Evolutionary conservation across 2,888 invertebrate genomes (phyloP).

Genomic region (Colletes collaris): DNA sequence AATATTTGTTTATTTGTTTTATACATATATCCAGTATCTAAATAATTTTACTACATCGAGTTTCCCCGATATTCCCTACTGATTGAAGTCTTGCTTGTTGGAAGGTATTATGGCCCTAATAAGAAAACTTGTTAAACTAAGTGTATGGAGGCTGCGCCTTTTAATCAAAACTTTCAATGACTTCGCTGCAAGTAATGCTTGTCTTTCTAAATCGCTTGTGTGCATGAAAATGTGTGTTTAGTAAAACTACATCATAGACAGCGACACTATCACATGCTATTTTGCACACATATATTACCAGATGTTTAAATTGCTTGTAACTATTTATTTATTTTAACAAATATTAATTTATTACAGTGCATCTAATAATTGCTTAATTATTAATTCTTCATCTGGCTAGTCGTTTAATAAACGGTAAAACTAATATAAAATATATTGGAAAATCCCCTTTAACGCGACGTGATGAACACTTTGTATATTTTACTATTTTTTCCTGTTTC

Average conservation of each 20-base stretch:
- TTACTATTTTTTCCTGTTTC: background rate
- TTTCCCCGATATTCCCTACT: background rate
- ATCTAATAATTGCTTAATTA: no score
- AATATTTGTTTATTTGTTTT: no score
- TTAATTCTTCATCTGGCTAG: no score
- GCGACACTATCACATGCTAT: background rate
- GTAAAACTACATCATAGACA: constrained; percentile 24
- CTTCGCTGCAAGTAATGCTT: constrained; percentile 37
- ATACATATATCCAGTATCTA: no score
- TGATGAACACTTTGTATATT: background rate
- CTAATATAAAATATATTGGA: no score
- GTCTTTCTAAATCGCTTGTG: constrained; percentile 27
- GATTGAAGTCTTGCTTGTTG: constrained; percentile 28
- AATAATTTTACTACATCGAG: no score
- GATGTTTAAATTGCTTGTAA: background rate
- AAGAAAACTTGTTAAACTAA: constrained; percentile 51
- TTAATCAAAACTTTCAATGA: constrained; percentile 63
- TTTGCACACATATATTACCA: background rate
- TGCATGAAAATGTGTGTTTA: constrained; percentile 40
- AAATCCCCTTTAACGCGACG: no score
- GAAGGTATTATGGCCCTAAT: constrained; percentile 33
- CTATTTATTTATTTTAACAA: background rate
- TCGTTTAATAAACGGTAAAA: no score
- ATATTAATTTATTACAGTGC: no score
- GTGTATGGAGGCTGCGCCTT: constrained; percentile 39